phyloP scores from a whole-genome alignment of 2,888 invertebrate species.

The Lamellibrachia columna region DNA sequence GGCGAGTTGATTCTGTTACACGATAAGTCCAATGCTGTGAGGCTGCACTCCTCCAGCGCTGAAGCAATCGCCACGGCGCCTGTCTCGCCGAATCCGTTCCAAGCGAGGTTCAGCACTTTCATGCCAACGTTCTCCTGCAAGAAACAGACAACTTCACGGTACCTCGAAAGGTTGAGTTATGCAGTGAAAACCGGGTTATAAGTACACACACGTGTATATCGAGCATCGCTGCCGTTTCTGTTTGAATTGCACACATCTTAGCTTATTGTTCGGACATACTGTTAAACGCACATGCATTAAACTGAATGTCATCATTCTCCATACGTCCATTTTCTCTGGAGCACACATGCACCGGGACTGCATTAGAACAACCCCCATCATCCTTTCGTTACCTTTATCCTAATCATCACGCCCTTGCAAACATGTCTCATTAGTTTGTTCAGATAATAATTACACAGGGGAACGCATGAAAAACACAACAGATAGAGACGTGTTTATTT shows the following conservation, averaged over 20 bases:
- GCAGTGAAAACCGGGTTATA: background rate
- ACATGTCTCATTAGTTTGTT: background rate
- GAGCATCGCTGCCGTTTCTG: background rate
- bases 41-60: slow-evolving; percentile 47
- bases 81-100: slow-evolving; percentile 63
- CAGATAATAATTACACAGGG: background rate
- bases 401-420: background rate
- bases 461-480: too few relatives aligned
- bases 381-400: background rate
- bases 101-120: slow-evolving; percentile 54
- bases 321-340: background rate
- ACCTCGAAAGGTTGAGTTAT: background rate
- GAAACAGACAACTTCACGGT: background rate
- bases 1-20: slow-evolving; percentile 55
- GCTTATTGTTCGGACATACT: background rate
- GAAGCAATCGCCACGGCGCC: slow-evolving; percentile 54
- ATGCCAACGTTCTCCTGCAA: slow-evolving; percentile 56
- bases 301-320: too few relatives aligned
- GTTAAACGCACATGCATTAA: too few relatives aligned
- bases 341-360: background rate
- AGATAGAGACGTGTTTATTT: too few relatives aligned
- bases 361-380: background rate
- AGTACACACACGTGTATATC: background rate
- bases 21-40: slow-evolving; percentile 55
- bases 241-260: background rate